Percentiles rank a stretch among this genome's conserved stretches.
Conservation (phyloP, 2,797 vertebrate genomes). For the Rhinophrynus dorsalis region DNA sequence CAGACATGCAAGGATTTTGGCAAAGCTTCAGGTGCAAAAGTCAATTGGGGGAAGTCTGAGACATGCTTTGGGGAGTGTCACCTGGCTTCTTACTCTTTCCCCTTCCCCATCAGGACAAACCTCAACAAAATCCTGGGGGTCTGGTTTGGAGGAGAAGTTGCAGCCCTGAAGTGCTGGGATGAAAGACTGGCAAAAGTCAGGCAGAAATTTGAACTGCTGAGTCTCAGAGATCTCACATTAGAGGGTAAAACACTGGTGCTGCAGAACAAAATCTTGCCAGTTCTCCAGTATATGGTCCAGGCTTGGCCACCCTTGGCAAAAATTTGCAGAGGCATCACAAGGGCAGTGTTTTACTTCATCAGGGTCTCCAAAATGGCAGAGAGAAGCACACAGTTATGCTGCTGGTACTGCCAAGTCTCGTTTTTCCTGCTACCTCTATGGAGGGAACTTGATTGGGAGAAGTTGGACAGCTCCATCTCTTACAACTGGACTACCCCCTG, state of each 20-base stretch:
- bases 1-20: too few species aligned
- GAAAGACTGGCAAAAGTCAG: not conserved
- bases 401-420: not conserved
- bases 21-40: too few species aligned
- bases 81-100: too few species aligned
- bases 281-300: not conserved
- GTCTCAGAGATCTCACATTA: not conserved
- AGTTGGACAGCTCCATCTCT: not conserved
- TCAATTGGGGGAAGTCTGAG: too few species aligned
- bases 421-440: not conserved
- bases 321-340: not conserved
- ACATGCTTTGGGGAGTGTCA: too few species aligned
- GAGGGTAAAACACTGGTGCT: not conserved
- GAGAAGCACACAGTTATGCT: not conserved
- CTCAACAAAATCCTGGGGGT: too few species aligned
- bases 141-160: not conserved
- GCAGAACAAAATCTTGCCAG: not conserved
- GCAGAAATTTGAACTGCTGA: not conserved
- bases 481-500: not conserved
- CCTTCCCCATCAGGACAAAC: too few species aligned
- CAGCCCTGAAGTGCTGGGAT: not conserved
- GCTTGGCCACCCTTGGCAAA: not conserved
- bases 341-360: not conserved
- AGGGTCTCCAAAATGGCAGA: not conserved
- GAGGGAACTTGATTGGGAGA: not conserved